Evolutionary conservation across 1,140 invertebrate genomes (phyloP), one percentile per base, ranked within the genome.

Genomic region (Aphidius gifuensis): DNA sequence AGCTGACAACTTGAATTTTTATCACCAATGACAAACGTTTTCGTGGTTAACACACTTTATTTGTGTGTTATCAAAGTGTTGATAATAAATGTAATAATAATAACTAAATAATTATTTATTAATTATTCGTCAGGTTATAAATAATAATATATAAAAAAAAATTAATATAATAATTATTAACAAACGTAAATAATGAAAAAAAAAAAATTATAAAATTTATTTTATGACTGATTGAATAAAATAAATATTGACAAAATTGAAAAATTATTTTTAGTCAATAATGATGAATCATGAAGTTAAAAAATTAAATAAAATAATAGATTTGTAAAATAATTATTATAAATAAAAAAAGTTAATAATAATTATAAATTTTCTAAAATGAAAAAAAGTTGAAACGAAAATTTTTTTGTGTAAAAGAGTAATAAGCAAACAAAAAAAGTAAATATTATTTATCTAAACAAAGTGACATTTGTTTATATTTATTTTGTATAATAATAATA

Each of bases 21-120:
- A 67, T 68, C 68, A 66, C 64, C 70, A 66, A 74, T 74, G 72
- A 74, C 71, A 73, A 74, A 69, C 71, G 55, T 68, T 73, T 74
- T 73, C 67, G 70, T 74, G 67, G 67, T 67, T 63, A 65, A 61
- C 46, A 7, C 21, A 53, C 23, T 6, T 48, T 62, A 64, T 44
- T 66, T 69, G 66, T 65, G n/a, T 32, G 23, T 32, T 32, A 32
- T 53, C 51, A 38, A 47, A 62, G 65, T 72, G 71, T 69, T 73
- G 72, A 72, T 65, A 71, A 69, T 64, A 32, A 39, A 48, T 9
- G 38, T 42, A n/a, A 7, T 9, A 48, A n/a, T 45, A 45, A 61
- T 49, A 43, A 48, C n/a, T 32, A n/a, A 32, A 32, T 8, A 44
- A 43, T 44, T 42, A 32, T 39, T 32, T 32, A 16, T 16, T 2